Percentiles rank a stretch among this genome's conserved stretches.
Evolutionary conservation across 2,888 invertebrate genomes (phyloP).

Genomic region (Osmoderma eremita): DNA sequence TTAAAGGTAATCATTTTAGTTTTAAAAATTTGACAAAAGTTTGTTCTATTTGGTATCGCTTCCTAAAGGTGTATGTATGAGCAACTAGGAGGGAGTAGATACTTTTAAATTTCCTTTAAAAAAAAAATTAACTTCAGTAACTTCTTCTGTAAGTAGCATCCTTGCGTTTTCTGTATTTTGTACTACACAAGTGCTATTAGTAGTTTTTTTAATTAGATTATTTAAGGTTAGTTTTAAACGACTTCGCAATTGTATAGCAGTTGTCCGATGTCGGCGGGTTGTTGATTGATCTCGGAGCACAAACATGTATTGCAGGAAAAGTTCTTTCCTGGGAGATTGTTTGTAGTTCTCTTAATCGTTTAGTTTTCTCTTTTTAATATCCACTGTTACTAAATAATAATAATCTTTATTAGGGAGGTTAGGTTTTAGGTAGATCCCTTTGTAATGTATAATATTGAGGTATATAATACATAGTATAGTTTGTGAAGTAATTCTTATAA

Average conservation of each 20-base stretch:
- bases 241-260: slow-evolving; percentile 39
- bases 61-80: too few species aligned
- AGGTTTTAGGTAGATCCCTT: slow-evolving; percentile 20
- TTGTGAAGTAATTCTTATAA: slow-evolving; percentile 47
- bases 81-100: too few species aligned
- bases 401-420: slow-evolving; percentile 31
- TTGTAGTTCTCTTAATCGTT: slow-evolving; percentile 33
- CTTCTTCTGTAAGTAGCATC: slow-evolving; percentile 18
- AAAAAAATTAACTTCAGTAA: too few species aligned
- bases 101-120: too few species aligned
- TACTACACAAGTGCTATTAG: slow-evolving; percentile 40
- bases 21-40: too few species aligned
- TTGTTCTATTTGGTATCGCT: too few species aligned
- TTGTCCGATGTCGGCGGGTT: slow-evolving; percentile 60
- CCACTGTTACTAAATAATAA: slow-evolving; percentile 12
- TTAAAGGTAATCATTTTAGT: too few species aligned
- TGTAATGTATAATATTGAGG: slow-evolving; percentile 23
- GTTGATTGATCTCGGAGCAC: slow-evolving; percentile 63
- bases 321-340: slow-evolving; percentile 41
- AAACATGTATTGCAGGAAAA: slow-evolving; percentile 48
- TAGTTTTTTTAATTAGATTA: slow-evolving; percentile 33
- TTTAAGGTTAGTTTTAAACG: slow-evolving; percentile 33
- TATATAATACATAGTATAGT: slow-evolving; percentile 44
- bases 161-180: slow-evolving; percentile 39
- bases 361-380: slow-evolving; percentile 30